Percentiles rank a stretch among this genome's conserved stretches.
Conservation (phyloP, 2,113 vertebrate genomes). For the Tetrax tetrax region DNA sequence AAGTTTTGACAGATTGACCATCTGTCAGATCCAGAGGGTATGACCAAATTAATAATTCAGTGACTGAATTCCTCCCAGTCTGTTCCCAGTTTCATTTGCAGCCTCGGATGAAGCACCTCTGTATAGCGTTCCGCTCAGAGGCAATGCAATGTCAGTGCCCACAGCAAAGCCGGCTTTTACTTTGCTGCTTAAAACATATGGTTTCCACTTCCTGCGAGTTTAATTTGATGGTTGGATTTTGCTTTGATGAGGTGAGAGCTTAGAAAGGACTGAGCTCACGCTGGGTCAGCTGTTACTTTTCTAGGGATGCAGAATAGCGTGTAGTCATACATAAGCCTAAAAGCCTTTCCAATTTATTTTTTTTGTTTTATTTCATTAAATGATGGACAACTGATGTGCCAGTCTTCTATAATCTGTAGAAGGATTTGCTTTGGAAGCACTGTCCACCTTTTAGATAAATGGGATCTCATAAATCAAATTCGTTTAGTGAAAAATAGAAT, state of each 20-base stretch:
- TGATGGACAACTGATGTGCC: not conserved
- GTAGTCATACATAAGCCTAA: not conserved
- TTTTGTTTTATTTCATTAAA: not conserved
- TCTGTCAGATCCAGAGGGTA: conserved; percentile 12
- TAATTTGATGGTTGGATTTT: not conserved
- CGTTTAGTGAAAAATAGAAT: not conserved
- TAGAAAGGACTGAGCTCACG: not conserved
- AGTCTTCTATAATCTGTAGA: not conserved
- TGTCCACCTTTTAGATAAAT: not conserved
- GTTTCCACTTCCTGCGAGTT: not conserved
- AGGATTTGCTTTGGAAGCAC: conserved; percentile 25
- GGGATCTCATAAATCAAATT: not conserved
- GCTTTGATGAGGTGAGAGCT: not conserved
- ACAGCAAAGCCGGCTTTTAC: not conserved
- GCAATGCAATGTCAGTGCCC: not conserved
- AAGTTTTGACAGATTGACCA: not conserved
- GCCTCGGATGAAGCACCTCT: not conserved
- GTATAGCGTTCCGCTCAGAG: not conserved
- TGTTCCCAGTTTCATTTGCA: not conserved
- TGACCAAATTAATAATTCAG: not conserved
- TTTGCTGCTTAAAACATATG: not conserved
- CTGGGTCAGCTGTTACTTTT: not conserved
- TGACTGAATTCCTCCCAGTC: not conserved
- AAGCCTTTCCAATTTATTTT: conserved; percentile 24
- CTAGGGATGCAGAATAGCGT: not conserved